Percentiles rank a stretch among this genome's conserved stretches.
Conservation (phyloP, 2,113 vertebrate species). For the Terrapene triunguis region DNA sequence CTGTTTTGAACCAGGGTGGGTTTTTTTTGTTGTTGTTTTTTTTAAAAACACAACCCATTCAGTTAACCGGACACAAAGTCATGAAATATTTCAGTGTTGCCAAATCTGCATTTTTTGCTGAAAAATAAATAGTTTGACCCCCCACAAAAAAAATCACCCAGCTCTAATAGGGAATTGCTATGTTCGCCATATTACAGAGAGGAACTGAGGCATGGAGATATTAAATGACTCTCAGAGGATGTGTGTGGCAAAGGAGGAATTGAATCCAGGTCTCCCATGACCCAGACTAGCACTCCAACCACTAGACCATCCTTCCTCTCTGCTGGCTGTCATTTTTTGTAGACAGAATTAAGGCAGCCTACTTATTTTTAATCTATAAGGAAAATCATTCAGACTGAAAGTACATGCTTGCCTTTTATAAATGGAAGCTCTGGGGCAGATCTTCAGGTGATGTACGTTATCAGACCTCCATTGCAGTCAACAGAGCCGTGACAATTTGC, state of each 20-base stretch:
- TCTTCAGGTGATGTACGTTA: neutral
- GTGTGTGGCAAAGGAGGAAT: neutral
- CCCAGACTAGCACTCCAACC: neutral
- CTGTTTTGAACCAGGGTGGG: neutral
- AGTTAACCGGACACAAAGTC: neutral
- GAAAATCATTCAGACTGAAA: neutral
- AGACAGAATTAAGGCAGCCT: neutral
- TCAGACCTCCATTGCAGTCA: neutral
- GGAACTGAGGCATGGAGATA: neutral
- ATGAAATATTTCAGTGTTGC: neutral
- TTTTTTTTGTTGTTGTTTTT: too few species aligned
- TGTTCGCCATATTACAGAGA: neutral
- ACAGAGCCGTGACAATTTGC: neutral
- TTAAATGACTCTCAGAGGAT: neutral
- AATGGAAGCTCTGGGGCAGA: neutral
- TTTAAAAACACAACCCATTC: neutral
- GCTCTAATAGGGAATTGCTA: neutral
- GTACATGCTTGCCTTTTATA: neutral
- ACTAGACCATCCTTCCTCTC: neutral
- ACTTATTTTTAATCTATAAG: neutral
- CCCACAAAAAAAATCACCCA: too few species aligned
- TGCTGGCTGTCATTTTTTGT: too few species aligned
- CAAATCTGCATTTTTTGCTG: neutral
- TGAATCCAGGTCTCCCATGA: neutral
- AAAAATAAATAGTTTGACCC: too few species aligned